A percentile compares a stretch with the other conserved stretches of the same genome.
These are phyloP conservation scores for Dasyprocta punctata DNA, from an alignment of 2,113 vertebrate genomes.

Conservation along the genomic window DNA sequence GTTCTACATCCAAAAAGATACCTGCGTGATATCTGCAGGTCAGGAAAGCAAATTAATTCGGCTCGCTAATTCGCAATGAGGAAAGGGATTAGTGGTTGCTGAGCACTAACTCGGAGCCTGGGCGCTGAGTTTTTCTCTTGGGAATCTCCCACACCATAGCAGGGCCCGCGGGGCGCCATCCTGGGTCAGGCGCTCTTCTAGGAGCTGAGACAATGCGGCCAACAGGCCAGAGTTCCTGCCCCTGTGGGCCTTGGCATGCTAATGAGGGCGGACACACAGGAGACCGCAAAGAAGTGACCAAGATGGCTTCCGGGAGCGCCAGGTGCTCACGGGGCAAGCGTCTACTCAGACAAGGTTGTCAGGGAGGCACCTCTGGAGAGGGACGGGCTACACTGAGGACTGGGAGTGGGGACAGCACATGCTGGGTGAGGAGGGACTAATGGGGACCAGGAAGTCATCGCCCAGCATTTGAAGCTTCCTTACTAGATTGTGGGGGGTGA, in stretches of 20 bases:
- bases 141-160: neutral
- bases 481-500: neutral
- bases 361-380: neutral
- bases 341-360: constrained; percentile 5
- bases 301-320: neutral
- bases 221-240: constrained; percentile 52
- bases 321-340: neutral
- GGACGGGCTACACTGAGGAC: neutral
- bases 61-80: neutral
- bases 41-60: neutral
- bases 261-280: constrained; percentile 7
- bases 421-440: neutral
- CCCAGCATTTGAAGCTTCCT: constrained; percentile 11
- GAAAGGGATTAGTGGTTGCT: constrained; percentile 25
- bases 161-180: neutral
- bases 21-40: neutral
- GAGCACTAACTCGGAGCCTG: neutral
- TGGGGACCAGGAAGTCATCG: neutral
- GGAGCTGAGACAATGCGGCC: neutral
- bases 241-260: constrained; percentile 38
- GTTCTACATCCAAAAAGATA: neutral
- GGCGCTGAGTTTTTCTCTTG: neutral
- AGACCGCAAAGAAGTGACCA: constrained; percentile 31
- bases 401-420: neutral
- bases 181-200: neutral